phyloP scores from a whole-genome alignment of 2,113 vertebrate species.

The Heteronetta atricapilla region DNA sequence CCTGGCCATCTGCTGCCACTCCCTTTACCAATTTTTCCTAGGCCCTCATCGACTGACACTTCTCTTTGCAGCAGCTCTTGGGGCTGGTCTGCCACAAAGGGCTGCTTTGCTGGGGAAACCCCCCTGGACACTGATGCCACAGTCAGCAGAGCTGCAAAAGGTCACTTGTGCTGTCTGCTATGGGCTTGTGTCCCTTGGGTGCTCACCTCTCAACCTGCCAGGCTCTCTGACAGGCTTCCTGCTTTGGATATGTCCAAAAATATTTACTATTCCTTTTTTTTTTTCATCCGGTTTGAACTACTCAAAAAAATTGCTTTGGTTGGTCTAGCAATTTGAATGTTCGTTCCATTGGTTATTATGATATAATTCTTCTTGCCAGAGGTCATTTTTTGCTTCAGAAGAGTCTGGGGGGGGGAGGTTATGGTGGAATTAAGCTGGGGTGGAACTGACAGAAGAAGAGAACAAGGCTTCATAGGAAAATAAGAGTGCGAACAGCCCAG shows the following conservation, averaged over 20 bases:
- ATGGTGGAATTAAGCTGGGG: not conserved
- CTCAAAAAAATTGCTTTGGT: not conserved
- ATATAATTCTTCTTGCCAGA: not conserved
- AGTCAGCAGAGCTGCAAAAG: not conserved
- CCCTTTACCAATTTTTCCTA: not conserved
- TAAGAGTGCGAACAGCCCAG: not conserved
- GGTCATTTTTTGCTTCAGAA: not conserved
- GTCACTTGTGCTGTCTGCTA: not conserved
- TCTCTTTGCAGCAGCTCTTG: not conserved
- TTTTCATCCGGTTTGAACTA: not conserved
- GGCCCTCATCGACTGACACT: not conserved
- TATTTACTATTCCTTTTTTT: not conserved
- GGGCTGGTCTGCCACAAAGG: not conserved
- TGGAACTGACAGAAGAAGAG: not conserved
- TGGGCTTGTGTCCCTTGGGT: not conserved
- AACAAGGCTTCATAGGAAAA: not conserved
- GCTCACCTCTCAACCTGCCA: not conserved
- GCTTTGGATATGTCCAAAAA: not conserved
- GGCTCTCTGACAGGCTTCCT: not conserved
- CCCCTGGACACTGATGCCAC: not conserved
- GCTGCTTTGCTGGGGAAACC: not conserved
- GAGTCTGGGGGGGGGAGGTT: not conserved
- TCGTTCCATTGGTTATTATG: not conserved
- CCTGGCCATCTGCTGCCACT: not conserved
- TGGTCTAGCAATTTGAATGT: not conserved